These are phyloP conservation scores for Cyprinodon tularosa DNA, from an alignment of 2,113 vertebrate species.

Conservation along the genomic window DNA sequence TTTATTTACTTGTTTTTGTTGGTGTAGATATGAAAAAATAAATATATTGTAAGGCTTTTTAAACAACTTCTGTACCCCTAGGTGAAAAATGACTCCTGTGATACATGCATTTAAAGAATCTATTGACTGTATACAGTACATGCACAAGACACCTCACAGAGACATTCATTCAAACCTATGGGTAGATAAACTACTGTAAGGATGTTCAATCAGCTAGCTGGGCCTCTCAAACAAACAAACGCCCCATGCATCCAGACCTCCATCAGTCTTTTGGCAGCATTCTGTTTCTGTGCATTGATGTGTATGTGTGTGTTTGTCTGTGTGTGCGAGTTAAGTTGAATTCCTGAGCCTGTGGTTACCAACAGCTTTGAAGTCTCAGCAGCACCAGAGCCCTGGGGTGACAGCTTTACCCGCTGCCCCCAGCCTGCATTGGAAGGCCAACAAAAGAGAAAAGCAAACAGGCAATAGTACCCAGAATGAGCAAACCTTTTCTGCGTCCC, in stretches of 20 bases:
- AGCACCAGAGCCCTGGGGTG: constrained; percentile 60
- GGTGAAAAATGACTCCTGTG: neutral
- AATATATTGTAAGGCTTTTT: neutral
- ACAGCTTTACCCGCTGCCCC: constrained; percentile 63
- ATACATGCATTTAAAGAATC: neutral
- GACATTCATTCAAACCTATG: neutral
- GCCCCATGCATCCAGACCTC: constrained; percentile 45
- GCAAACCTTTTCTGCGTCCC: constrained; percentile 63
- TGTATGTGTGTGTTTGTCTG: constrained; percentile 13
- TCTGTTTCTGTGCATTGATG: constrained; percentile 12
- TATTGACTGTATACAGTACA: neutral
- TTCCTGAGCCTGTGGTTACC: constrained; percentile 80
- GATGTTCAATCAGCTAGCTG: constrained; percentile 63
- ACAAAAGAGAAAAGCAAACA: constrained; percentile 80
- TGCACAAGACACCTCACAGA: neutral
- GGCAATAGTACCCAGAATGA: constrained; percentile 68
- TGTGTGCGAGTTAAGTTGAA: constrained; percentile 61
- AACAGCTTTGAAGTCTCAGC: constrained; percentile 78
- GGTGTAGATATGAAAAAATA: too few relatives aligned
- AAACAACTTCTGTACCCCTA: neutral
- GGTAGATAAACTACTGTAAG: constrained; percentile 48
- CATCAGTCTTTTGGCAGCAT: constrained; percentile 11
- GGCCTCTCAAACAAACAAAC: constrained; percentile 71
- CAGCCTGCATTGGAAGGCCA: constrained; percentile 59
- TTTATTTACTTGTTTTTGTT: neutral